Evolutionary conservation across 2,113 vertebrate species (phyloP), one percentile per base, ranked within the genome.

Genomic region (Apteryx owenii): DNA sequence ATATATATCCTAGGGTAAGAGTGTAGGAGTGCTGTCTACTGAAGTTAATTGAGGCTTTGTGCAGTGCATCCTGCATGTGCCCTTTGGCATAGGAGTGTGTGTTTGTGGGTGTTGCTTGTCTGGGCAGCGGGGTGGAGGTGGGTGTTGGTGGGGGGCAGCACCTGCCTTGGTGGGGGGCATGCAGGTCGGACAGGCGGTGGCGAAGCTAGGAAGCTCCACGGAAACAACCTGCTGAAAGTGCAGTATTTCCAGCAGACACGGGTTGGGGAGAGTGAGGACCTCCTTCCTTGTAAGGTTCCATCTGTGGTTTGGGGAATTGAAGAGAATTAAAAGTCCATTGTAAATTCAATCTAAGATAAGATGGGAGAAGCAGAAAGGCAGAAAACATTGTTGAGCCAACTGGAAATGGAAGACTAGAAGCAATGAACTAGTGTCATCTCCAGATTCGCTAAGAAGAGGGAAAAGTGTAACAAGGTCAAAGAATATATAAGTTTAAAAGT

Each of bases 71-170:
- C 6, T n/a, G 31, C 17, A 0, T 40, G 38, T n/a, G 26, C 60
- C 13, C 9, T 51, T 85, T 19, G 19, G 29, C 12, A 2, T 10
- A 7, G 50, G 19, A 56, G 9, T 5, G 7, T 73, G 7, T 36
- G 46, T 9, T 33, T 56, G 23, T n/a, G 61, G 33, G 46, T 62
- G 46, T n/a, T 25, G 53, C 33, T 20, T 56, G 17, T 54, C 13
- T n/a, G 28, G 71, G 18, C 33, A 61, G n/a, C 6, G 13, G 42
- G 28, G 7, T 40, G 62, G 18, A 53, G 0, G 0, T 31, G 16
- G 9, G 36, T 31, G 12, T 50, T 56, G 28, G 22, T 28, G 50
- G 44, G 44, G 36, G 61, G 26, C 3, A 44, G 46, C 38, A 33
- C 33, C 62, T 69, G 4, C 71, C 38, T 33, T 61, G 29, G 16